Base-by-base conservation (phyloP, 2,888 invertebrate genomes). In the Ormyrus rosae region DNA sequence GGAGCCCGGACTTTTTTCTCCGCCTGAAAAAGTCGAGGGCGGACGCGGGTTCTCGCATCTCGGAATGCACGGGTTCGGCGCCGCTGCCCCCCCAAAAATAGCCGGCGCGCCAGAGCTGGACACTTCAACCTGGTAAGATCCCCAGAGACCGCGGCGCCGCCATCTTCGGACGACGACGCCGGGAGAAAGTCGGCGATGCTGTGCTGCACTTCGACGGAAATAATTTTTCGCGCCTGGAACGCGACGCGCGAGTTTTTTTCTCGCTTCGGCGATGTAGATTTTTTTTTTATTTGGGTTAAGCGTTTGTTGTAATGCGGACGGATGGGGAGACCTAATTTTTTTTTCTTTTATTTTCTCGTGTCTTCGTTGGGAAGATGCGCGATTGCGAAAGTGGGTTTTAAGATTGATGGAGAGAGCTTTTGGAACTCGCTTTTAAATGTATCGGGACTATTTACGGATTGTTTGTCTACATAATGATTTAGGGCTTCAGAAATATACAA, bases 81-180 rank as follows among this genome's bases (percentile, higher is more conserved):
- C 60, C n/a, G 84, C 84, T 83, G 83, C 81, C 81, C 81, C 53
- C 76, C 88, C 87, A 88, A 89, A 90, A 90, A 90, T 90, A 90
- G 89, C 85, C 83, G 82, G 87, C 84, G 84, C 83, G 86, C 81
- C 77, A 86, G 89, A 89, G 88, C 90, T 90, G 90, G 90, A 90
- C 87, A 88, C 87, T 88, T 88, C 86, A 87, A 89, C 88, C 85
- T 85, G 85, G 79, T 80, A 80, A 75, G 2, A 67, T 77, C 80
- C 82, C 84, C 81, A 77, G 72, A 80, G 80, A 69, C 61, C 10
- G 67, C 69, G 70, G 76, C 53, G 67, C 81, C 51, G 77, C 78
- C 70, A 80, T 82, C 82, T 80, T 80, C 80, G 80, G 78, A 19
- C 13, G 78, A 19, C 13, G 53, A 46, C 13, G 71, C 19, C 78